Base-by-base conservation (phyloP, 2,888 invertebrate genomes). In the Trisateles emortualis region DNA sequence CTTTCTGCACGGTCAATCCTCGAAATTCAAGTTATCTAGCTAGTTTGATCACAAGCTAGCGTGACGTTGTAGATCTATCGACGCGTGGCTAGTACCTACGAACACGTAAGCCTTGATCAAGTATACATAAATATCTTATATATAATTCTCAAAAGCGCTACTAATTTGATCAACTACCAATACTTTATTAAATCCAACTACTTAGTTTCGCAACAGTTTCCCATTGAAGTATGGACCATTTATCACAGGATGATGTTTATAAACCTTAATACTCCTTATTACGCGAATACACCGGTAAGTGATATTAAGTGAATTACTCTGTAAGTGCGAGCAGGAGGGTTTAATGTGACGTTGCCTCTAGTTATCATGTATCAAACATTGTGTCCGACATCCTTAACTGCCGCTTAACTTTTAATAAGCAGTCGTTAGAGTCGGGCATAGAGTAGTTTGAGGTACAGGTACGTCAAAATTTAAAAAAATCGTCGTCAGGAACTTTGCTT, bases 281-380 rank as follows among this genome's bases (percentile, higher is more conserved):
- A 85, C 81, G 71, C 78, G 80, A 79, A 81, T 81, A 81, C 82
- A 59, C 56, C 55, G 68, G 80, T 88, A 90, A 90, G 87, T 89
- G 88, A 88, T 86, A 86, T 87, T 84, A 86, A 87, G 82, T 87
- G 86, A 84, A 88, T 87, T 79, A 79, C 71, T 64, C 67, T 69
- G 78, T 77, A 74, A 82, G 84, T 79, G 81, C 78, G 78, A 79
- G 82, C 83, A 84, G 76, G 70, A 78, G 79, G 84, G 83, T 82
- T 85, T 87, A 87, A 86, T 83, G 71, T 79, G 79, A 78, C 74
- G 81, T 83, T 57, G 88, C 92, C 88, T 84, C 85, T 86, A 91
- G 91, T 89, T 88, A 90, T 86, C 84, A 87, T 91, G 88, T 79
- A 92, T 90, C 90, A 90, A 79, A 79, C 68, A 70, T 76, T 74